A percentile compares a stretch with the other conserved stretches of the same genome.
These are phyloP conservation scores for Trachelus troglodyta DNA, from an alignment of 2,888 invertebrate genomes.

Conservation along the genomic window DNA sequence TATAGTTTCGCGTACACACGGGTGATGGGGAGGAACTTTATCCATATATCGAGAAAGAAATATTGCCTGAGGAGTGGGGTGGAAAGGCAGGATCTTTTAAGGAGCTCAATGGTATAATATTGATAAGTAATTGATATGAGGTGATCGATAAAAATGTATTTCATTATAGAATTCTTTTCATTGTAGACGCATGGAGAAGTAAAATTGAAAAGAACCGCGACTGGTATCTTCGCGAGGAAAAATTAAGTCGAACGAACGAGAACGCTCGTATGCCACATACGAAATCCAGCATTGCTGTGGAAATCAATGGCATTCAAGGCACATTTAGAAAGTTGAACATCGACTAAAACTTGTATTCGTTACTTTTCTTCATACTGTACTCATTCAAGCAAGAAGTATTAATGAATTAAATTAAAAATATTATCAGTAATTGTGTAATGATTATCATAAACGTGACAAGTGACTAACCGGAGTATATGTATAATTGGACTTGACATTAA, in stretches of 20 bases:
- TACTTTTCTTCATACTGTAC: not conserved
- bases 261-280: constrained; percentile 47
- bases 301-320: constrained; percentile 57
- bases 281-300: constrained; percentile 43
- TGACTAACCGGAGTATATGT: not conserved
- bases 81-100: constrained; percentile 61
- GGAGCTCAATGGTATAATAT: constrained; percentile 53
- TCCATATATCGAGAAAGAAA: constrained; percentile 59
- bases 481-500: not conserved
- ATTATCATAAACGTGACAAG: constrained; percentile 3
- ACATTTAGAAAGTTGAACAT: constrained; percentile 60
- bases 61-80: constrained; percentile 66
- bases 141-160: not conserved
- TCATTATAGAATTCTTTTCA: constrained; percentile 3
- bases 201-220: constrained; percentile 58
- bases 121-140: not conserved
- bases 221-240: constrained; percentile 60
- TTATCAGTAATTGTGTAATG: not conserved
- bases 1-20: constrained; percentile 62
- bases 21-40: constrained; percentile 61
- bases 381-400: not conserved
- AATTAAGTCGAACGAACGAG: constrained; percentile 56
- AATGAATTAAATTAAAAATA: not conserved
- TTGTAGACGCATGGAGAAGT: constrained; percentile 54
- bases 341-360: constrained; percentile 39